Percentiles rank a stretch among this genome's conserved stretches.
These are phyloP conservation scores for Pleuronectes platessa DNA, from an alignment of 2,113 vertebrate species.

Conservation along the genomic window DNA sequence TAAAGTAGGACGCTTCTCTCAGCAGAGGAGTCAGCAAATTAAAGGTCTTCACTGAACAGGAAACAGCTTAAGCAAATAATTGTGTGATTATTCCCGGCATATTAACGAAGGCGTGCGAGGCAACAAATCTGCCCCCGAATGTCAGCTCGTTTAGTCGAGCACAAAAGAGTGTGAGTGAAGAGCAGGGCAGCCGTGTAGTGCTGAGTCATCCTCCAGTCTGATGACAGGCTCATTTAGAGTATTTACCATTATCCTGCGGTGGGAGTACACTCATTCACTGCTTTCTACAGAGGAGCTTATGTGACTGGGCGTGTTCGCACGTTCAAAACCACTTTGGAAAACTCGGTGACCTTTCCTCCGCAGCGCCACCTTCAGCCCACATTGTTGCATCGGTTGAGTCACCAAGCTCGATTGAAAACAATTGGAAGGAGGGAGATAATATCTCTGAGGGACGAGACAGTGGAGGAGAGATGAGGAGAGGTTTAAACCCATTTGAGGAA, in stretches of 20 bases:
- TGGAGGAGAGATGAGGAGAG: no score
- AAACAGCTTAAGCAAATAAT: slow-evolving; percentile 31
- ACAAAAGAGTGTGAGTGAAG: slow-evolving; percentile 34
- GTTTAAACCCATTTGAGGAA: no score
- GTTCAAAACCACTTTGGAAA: not conserved
- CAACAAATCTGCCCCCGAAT: slow-evolving; percentile 42
- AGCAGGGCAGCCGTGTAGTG: not conserved
- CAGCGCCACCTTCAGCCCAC: not conserved
- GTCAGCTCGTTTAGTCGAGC: slow-evolving; percentile 23
- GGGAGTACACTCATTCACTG: slow-evolving; percentile 14
- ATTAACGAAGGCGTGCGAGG: slow-evolving; percentile 15
- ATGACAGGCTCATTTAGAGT: slow-evolving; percentile 28
- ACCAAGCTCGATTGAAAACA: no score
- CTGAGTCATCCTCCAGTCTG: slow-evolving; percentile 23
- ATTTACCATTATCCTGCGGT: slow-evolving; percentile 22
- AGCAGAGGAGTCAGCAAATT: slow-evolving; percentile 42
- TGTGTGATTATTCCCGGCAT: slow-evolving; percentile 7
- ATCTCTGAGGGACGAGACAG: no score
- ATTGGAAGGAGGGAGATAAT: no score
- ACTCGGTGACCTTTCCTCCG: not conserved
- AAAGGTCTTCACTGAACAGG: slow-evolving; percentile 42
- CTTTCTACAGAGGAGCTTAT: slow-evolving; percentile 9
- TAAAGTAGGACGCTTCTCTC: not conserved
- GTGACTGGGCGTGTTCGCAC: not conserved
- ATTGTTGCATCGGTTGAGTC: not conserved